phyloP scores from a whole-genome alignment of 2,797 vertebrate genomes.

The Myotis daubentonii region DNA sequence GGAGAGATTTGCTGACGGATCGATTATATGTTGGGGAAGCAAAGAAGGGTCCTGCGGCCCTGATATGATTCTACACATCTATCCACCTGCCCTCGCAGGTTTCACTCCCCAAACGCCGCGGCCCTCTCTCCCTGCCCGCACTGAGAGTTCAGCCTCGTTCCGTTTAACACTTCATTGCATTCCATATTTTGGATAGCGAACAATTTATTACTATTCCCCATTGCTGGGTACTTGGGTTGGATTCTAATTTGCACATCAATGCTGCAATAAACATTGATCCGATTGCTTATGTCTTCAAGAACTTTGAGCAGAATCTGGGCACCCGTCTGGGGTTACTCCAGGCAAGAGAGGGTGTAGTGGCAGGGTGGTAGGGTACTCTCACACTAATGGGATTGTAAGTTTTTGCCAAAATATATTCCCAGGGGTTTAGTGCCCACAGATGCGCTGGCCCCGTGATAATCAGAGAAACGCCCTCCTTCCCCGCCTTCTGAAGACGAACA shows the following conservation, averaged over 20 bases:
- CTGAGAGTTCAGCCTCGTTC: neutral
- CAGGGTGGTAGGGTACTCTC: neutral
- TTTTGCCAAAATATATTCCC: neutral
- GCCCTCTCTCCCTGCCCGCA: neutral
- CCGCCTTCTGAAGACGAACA: neutral
- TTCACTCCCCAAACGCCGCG: neutral
- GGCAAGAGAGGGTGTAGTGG: neutral
- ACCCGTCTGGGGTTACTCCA: neutral
- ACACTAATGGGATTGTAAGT: neutral
- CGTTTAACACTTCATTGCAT: neutral
- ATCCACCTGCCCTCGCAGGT: neutral
- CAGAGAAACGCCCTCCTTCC: neutral
- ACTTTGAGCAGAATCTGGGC: neutral
- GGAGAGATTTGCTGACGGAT: neutral
- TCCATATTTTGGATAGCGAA: neutral
- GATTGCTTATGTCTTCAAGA: neutral
- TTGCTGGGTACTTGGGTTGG: neutral
- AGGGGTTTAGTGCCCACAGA: neutral
- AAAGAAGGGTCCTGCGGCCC: neutral
- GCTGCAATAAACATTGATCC: neutral
- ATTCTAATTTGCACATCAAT: neutral
- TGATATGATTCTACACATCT: fast-evolving
- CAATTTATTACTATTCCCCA: neutral
- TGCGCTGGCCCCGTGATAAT: neutral
- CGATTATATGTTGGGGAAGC: neutral